Percentiles rank a stretch among this genome's conserved stretches.
These are phyloP conservation scores for Brachyhypopomus occidentalis DNA, from an alignment of 2,113 vertebrate genomes.

Conservation along the genomic window DNA sequence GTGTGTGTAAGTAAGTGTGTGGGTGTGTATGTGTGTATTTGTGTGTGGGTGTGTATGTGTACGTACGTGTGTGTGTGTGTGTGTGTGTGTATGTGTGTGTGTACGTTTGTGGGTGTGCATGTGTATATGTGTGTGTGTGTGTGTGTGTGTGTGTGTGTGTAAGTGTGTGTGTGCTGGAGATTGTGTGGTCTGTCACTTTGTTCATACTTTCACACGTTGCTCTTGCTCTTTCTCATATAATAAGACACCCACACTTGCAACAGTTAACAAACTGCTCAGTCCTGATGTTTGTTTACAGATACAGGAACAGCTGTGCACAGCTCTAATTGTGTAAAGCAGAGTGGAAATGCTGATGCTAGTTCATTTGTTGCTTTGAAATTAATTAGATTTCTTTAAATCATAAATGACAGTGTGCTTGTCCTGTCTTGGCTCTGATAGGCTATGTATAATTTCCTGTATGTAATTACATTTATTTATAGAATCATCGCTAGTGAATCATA, in stretches of 20 bases:
- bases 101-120: not conserved
- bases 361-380: slow-evolving; percentile 69
- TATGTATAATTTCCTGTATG: slow-evolving; percentile 58
- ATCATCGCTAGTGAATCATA: slow-evolving; percentile 53
- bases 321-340: slow-evolving; percentile 76
- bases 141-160: not conserved
- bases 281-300: slow-evolving; percentile 62
- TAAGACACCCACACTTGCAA: slow-evolving; percentile 37
- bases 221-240: not conserved
- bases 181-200: not conserved
- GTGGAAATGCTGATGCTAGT: slow-evolving; percentile 58
- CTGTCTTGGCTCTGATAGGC: slow-evolving; percentile 50
- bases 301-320: slow-evolving; percentile 68
- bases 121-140: not conserved
- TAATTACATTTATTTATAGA: slow-evolving; percentile 70
- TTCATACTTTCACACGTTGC: slow-evolving; percentile 4
- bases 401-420: slow-evolving; percentile 61
- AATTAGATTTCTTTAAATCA: slow-evolving; percentile 74
- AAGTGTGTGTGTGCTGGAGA: not conserved
- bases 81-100: not conserved
- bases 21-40: not conserved
- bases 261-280: slow-evolving; percentile 56
- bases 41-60: not conserved
- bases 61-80: not conserved
- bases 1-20: not conserved